Evolutionary conservation across 2,797 vertebrate species (phyloP), one percentile per base, ranked within the genome.

Genomic region (Ptychadena robeensis): DNA sequence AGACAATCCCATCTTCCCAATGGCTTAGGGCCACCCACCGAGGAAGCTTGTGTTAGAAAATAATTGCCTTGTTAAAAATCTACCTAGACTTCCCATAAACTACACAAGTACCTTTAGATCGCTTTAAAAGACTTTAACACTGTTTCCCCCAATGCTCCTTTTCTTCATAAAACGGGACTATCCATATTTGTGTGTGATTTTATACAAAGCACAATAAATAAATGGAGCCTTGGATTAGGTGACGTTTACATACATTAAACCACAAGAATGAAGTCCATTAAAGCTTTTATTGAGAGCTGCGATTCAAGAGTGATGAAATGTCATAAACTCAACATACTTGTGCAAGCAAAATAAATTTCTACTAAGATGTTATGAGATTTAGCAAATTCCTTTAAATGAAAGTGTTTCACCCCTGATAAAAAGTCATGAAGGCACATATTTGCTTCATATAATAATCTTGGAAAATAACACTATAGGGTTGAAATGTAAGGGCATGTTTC

Each of bases 1-100:
- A 61, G 65, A 74, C 48, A 64, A 71, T 68, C 71, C 69, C 71
- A 34, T 80, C 73, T 74, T 69, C 72, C 65, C 82, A 57, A 48
- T 63, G 64, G 82, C 71, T 69, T 59, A 70, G 61, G 82, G 72
- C 77, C 82, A 85, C 82, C 82, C 82, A 80, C 67, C 48, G 35
- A 44, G 64, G 66, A 61, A 80, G 64, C 67, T 34, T 74, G 59
- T 75, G 61, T 32, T 75, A 64, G 64, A 14, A 75, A 68, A 35
- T 63, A 35, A 74, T 48, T 69, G 44, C 69, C 70, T 80, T 44
- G 61, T 63, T 80, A 64, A 85, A 53, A 75, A 38, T 35, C 64
- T 64, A 40, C 70, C 73, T 44, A 48, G 32, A 79, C 57, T 59
- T 73, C 64, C 31, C 27, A 80, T 59, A 74, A 67, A 63, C 61